These are phyloP conservation scores for Pelobates cultripes DNA, from an alignment of 2,797 vertebrate species.

Conservation along the genomic window DNA sequence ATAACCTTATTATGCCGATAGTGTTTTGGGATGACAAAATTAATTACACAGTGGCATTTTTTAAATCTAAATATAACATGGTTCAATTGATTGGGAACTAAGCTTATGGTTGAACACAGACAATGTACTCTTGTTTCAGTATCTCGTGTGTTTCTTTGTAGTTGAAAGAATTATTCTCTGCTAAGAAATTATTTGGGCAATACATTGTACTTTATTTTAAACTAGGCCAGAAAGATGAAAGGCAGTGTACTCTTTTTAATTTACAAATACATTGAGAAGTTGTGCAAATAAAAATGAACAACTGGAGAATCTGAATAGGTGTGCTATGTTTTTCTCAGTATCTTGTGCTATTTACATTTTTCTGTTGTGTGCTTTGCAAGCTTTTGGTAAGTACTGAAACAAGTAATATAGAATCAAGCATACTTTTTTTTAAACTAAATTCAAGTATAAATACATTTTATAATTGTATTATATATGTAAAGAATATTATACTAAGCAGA, in stretches of 20 bases:
- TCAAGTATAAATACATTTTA: no score
- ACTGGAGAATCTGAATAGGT: constrained; percentile 21
- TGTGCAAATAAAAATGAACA: constrained; percentile 25
- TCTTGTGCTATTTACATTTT: constrained; percentile 14
- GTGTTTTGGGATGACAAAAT: constrained; percentile 50
- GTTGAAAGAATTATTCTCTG: constrained; percentile 46
- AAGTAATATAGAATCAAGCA: no score
- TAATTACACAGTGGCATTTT: constrained; percentile 32
- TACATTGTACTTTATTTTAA: constrained; percentile 43
- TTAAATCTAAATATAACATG: constrained; percentile 48
- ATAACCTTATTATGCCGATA: constrained; percentile 48
- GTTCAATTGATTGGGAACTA: constrained; percentile 50
- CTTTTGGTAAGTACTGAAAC: no score
- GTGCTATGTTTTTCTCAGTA: constrained; percentile 4
- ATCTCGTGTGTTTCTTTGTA: constrained; percentile 50
- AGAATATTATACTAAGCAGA: no score
- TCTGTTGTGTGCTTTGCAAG: background rate
- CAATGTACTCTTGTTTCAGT: constrained; percentile 22
- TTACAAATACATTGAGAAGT: constrained; percentile 38
- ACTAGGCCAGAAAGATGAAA: constrained; percentile 50
- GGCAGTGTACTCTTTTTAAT: constrained; percentile 17
- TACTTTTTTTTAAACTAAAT: no score
- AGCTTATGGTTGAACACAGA: constrained; percentile 45
- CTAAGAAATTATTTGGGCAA: constrained; percentile 36
- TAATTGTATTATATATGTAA: no score